A percentile compares a stretch with the other conserved stretches of the same genome.
phyloP scores from a whole-genome alignment of 2,797 vertebrate genomes.

The Antennarius maculatus region DNA sequence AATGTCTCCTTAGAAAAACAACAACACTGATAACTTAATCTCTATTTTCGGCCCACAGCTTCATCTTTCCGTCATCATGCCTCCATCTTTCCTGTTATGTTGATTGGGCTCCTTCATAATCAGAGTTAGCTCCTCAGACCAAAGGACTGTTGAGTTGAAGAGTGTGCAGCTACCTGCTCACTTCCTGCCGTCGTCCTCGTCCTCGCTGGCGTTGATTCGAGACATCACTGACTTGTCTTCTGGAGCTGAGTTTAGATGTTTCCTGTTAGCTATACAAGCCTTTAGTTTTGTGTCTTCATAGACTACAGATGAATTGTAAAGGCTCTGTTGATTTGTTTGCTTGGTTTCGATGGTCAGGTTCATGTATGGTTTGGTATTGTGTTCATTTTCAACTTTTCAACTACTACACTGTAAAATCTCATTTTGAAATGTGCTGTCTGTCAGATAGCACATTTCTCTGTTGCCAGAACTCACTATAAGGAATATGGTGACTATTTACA shows the following conservation, averaged over 20 bases:
- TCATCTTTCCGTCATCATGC: neutral
- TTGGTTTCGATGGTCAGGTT: too few relatives aligned
- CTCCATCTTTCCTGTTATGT: neutral
- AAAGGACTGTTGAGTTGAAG: conserved; percentile 14
- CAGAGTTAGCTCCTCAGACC: conserved; percentile 5
- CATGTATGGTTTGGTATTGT: too few relatives aligned
- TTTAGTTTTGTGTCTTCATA: neutral
- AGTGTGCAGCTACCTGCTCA: neutral
- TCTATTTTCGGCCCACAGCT: neutral
- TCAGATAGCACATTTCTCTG: too few relatives aligned
- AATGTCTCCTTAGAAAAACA: neutral
- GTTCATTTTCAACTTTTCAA: too few relatives aligned
- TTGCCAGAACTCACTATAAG: too few relatives aligned
- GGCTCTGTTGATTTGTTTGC: too few relatives aligned
- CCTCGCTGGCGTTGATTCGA: neutral
- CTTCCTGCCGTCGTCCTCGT: neutral
- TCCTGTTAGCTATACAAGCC: neutral
- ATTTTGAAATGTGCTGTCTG: too few relatives aligned
- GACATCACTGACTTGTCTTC: neutral
- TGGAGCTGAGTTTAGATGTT: neutral
- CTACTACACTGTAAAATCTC: too few relatives aligned
- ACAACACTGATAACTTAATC: neutral
- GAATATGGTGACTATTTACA: too few relatives aligned
- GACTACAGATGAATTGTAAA: too few relatives aligned
- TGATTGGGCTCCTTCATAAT: conserved; percentile 11